Evolutionary conservation across 2,888 invertebrate species (phyloP).

Genomic region (Drosophila phalerata): DNA sequence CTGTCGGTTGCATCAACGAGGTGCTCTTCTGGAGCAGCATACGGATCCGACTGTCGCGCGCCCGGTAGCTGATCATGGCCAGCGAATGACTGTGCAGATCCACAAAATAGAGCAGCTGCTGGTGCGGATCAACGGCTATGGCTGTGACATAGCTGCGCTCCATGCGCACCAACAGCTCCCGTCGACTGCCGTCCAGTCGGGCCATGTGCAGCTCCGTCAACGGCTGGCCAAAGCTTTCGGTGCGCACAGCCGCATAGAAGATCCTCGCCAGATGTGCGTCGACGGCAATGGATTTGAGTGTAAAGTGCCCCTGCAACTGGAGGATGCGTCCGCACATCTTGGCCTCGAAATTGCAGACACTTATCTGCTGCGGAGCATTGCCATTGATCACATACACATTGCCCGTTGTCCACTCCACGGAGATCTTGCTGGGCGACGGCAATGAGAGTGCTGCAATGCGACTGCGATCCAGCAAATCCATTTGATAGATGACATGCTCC

Average conservation of each 20-base stretch:
- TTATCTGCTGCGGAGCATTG: conserved; percentile 86
- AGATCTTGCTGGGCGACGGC: conserved; percentile 87
- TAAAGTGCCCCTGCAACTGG: conserved; percentile 83
- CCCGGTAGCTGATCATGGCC: conserved; percentile 86
- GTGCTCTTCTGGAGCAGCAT: conserved; percentile 86
- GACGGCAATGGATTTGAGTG: conserved; percentile 88
- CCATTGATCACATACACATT: conserved; percentile 88
- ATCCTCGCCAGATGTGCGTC: conserved; percentile 88
- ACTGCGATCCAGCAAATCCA: conserved; percentile 72
- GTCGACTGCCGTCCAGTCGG: conserved; percentile 86
- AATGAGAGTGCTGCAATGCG: conserved; percentile 83
- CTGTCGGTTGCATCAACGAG: conserved; percentile 87
- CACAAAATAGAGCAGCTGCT: conserved; percentile 90
- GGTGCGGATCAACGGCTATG: conserved; percentile 86
- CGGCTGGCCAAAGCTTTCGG: conserved; percentile 85
- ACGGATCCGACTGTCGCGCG: conserved; percentile 74
- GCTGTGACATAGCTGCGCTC: conserved; percentile 85
- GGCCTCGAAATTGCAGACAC: conserved; percentile 87
- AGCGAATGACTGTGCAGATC: conserved; percentile 88
- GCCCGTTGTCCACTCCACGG: conserved; percentile 89
- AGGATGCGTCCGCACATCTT: conserved; percentile 87
- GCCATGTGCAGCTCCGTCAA: conserved; percentile 87
- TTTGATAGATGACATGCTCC: conserved; percentile 84
- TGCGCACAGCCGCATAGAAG: conserved; percentile 87
- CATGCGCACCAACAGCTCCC: conserved; percentile 84